Base-by-base conservation (phyloP, 1,140 invertebrate genomes). In the Patella vulgata region DNA sequence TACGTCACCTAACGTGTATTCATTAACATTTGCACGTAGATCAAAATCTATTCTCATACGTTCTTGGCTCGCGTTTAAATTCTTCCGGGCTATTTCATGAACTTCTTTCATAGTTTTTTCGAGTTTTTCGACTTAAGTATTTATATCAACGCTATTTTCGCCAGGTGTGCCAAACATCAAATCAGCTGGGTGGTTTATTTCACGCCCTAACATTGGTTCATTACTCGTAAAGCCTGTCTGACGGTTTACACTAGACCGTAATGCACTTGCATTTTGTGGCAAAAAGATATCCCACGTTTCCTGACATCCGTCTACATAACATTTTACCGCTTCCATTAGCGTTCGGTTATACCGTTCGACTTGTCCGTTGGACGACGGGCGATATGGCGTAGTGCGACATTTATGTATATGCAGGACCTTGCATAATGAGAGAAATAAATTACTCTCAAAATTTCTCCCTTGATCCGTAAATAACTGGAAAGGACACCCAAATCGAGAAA, bases 401-500 rank as follows among this genome's bases (percentile, higher is more conserved):
- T 62, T 66, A 9, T 33, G 12, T 28, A 68, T 63, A 9, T 68
- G 14, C n/a, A 68, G 28, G 1, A 55, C 11, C 30, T 50, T 42
- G 23, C 60, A 63, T 0, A 68, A 12, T 17, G 28, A 1, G 17
- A 19, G 21, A 27, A 69, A 52, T 3, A 62, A 3, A n/a, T n/a
- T n/a, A 8, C 46, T 48, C 25, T 53, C 48, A 46, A 75, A 67
- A 51, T 75, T 59, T 11, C 28, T 54, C 17, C 80, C 82, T 56
- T 82, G 76, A 62, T 85, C 82, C 0, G 81, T 66, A n/a, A 75
- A 59, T 2, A 84, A 59, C 28, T 78, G 66, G 9, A 75, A 28
- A 0, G 85, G 84, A 4, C 74, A 63, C 8, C 85, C 85, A 59
- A 74, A 77, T 9, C 75, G 52, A 43, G 63, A 73, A 27, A 85